Base-by-base conservation (phyloP, 2,113 vertebrate species). In the Boleophthalmus pectinirostris region DNA sequence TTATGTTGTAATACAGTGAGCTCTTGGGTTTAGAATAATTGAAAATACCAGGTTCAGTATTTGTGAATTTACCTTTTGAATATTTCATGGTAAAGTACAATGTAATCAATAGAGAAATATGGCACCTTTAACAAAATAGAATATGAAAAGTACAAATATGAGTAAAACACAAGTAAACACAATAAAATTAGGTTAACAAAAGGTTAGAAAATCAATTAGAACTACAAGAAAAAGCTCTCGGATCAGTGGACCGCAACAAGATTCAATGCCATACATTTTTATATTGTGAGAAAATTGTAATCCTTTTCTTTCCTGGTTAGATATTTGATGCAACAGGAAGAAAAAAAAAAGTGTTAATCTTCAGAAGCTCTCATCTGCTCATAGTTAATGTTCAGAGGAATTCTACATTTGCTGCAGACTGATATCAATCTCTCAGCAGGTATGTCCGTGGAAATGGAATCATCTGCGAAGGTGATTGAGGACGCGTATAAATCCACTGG, bases 321-420 rank as follows among this genome's bases (percentile, higher is more conserved):
- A 81, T 79, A 80, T 81, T 78, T 78, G 81, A 72, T 79, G 83
- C 80, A 75, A 68, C 53, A 69, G 70, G 71, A 79, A 80, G 70
- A 25, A 68, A 70, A 82, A 71, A 25, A 68, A 70, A 82, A 71
- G 73, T 75, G 90, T 90, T 92, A 90, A 91, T 90, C 88, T 90
- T 90, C 86, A 86, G 75, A 83, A 85, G 79, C 80, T 82, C 87
- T 89, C 82, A 84, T 82, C 84, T 79, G 78, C 66, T 68, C 70
- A 20, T 84, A 83, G 90, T 90, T 92, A 92, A 92, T 92, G 88
- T 91, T 91, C 87, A 84, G 82, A 82, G 83, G 82, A 89, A 89
- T 82, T 85, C 87, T 83, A 77, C 83, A 79, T 84, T 86, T 85
- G 79, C 80, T 81, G 64, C 78, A 87, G 84, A 89, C 81, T 83